Conservation (phyloP, 2,888 invertebrate genomes). For the Archips xylosteana region DNA sequence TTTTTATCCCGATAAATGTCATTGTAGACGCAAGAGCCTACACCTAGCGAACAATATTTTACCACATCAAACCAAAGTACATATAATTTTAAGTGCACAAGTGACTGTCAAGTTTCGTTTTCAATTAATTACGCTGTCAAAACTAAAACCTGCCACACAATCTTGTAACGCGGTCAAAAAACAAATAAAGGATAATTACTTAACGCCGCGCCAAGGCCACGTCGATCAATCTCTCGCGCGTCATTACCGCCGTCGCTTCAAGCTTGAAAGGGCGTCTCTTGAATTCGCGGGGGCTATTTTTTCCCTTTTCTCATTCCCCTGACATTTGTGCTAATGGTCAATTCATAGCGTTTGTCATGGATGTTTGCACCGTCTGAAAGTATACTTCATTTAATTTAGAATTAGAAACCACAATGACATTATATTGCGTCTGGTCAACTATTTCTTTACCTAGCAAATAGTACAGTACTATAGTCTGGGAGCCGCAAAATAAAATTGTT, state of each 20-base stretch:
- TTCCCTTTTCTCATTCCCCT: conserved; percentile 47
- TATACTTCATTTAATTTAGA: background rate
- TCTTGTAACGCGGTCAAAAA: conserved; percentile 48
- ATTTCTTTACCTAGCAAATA: too few relatives aligned
- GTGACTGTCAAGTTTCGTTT: background rate
- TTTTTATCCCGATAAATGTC: too few relatives aligned
- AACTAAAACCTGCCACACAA: conserved; percentile 6
- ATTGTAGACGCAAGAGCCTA: too few relatives aligned
- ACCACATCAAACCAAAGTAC: background rate
- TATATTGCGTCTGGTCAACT: too few relatives aligned
- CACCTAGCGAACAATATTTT: background rate
- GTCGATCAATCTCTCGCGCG: conserved; percentile 59
- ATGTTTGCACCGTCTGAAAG: background rate
- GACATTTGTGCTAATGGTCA: conserved; percentile 51
- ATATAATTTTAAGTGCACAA: background rate
- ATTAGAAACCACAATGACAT: too few relatives aligned
- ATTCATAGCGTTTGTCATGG: conserved; percentile 41
- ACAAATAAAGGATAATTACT: conserved; percentile 49
- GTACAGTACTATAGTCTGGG: too few relatives aligned
- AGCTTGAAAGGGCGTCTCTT: conserved; percentile 56
- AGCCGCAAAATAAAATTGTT: too few relatives aligned
- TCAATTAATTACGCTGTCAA: conserved; percentile 3
- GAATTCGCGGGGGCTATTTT: conserved; percentile 38
- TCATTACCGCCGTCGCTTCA: conserved; percentile 66
- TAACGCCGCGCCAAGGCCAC: conserved; percentile 47